Conservation (phyloP, 2,888 invertebrate species). For the Vandiemenella viatica region DNA sequence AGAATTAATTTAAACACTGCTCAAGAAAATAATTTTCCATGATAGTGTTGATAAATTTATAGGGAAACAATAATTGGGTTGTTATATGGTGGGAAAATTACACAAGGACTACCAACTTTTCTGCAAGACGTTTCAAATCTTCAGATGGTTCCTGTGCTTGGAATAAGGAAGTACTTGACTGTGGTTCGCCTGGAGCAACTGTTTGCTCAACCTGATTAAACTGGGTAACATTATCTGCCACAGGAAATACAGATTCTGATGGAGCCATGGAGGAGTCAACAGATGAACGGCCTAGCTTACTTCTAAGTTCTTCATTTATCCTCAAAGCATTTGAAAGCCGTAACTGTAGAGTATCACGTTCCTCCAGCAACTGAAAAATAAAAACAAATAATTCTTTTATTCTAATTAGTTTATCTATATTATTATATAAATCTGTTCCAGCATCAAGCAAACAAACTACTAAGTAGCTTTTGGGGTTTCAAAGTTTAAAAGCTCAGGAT, state of each 20-base stretch:
- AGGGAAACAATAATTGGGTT: no score
- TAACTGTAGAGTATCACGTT: conserved; percentile 69
- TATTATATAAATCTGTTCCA: no score
- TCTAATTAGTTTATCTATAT: neutral
- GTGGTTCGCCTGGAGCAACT: neutral
- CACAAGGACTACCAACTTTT: no score
- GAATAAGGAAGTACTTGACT: neutral
- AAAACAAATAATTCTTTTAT: neutral
- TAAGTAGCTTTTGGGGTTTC: no score
- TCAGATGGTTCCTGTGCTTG: neutral
- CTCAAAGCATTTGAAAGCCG: conserved; percentile 67
- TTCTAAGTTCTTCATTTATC: conserved; percentile 45
- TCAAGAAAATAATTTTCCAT: no score
- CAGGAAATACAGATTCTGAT: neutral
- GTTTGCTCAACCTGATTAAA: neutral
- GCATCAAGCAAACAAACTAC: no score
- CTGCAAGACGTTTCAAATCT: no score
- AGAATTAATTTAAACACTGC: no score
- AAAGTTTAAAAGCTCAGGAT: no score
- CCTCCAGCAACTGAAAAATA: conserved; percentile 48
- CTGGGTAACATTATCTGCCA: neutral
- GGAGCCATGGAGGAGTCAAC: neutral
- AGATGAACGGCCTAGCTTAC: neutral
- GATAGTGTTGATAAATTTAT: no score
- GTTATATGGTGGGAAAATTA: no score